Evolutionary conservation across 2,797 vertebrate genomes (phyloP).

Genomic region (Darevskia nairensis): DNA sequence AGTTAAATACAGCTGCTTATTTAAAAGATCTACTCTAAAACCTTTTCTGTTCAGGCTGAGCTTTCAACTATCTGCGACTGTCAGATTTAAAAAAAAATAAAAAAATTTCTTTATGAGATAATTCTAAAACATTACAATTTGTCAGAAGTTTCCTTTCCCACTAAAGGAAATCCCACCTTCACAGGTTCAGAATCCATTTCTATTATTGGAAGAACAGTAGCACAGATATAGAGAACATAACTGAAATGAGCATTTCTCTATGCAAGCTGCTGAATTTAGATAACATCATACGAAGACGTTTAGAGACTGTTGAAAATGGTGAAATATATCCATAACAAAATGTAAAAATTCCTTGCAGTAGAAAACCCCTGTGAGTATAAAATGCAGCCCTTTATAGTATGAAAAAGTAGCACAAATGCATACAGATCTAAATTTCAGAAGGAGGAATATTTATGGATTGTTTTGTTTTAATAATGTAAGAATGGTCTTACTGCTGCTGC

Average conservation of each 20-base stretch:
- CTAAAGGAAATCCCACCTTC: background rate
- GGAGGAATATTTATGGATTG: background rate
- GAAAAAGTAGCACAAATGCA: background rate
- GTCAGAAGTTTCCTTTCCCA: background rate
- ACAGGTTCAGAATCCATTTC: background rate
- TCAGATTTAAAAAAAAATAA: background rate
- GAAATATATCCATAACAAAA: background rate
- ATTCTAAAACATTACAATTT: constrained; percentile 5
- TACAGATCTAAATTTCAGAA: background rate
- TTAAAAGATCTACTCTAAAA: constrained; percentile 2
- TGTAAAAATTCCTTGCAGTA: background rate
- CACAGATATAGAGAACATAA: background rate
- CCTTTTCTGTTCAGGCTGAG: background rate
- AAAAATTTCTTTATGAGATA: background rate
- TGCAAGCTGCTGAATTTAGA: background rate
- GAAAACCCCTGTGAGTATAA: background rate
- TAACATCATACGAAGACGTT: background rate
- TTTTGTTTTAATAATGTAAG: background rate
- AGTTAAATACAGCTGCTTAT: background rate
- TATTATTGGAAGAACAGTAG: background rate
- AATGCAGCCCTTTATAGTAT: background rate
- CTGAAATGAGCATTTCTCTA: background rate
- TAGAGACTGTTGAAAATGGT: background rate
- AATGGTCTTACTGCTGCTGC: background rate
- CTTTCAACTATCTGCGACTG: background rate